Evolutionary conservation across 1,140 invertebrate species (phyloP).

Genomic region (Zaprionus tsacasi): DNA sequence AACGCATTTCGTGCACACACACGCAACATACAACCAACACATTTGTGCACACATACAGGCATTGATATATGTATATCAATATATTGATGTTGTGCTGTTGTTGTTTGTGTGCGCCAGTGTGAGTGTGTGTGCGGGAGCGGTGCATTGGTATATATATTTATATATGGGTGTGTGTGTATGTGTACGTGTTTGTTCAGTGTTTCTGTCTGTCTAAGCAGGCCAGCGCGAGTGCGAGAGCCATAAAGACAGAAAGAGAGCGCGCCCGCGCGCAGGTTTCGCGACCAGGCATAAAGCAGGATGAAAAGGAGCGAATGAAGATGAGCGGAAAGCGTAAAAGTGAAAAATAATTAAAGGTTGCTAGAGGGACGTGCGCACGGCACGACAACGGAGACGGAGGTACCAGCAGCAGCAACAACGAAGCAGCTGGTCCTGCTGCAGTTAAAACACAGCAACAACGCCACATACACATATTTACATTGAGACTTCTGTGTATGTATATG

Average conservation of each 20-base stretch:
- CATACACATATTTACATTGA: constrained; percentile 30
- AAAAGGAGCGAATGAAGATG: constrained; percentile 71
- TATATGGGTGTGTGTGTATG: constrained; percentile 15
- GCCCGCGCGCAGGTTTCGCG: constrained; percentile 58
- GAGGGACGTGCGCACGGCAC: constrained; percentile 42
- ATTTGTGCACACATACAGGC: constrained; percentile 56
- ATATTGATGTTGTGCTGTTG: constrained; percentile 74
- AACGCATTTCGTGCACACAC: constrained; percentile 71
- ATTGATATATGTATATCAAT: constrained; percentile 71
- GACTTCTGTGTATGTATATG: constrained; percentile 14
- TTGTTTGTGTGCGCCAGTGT: constrained; percentile 44
- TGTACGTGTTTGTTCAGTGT: constrained; percentile 38
- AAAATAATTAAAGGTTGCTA: constrained; percentile 75
- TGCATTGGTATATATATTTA: constrained; percentile 47
- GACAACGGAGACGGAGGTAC: constrained; percentile 23
- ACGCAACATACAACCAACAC: constrained; percentile 43
- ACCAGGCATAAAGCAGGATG: constrained; percentile 59
- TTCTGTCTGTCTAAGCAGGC: constrained; percentile 49
- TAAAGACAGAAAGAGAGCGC: constrained; percentile 44
- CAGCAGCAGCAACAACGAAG: constrained; percentile 40
- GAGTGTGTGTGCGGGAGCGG: constrained; percentile 43
- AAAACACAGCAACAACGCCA: constrained; percentile 36
- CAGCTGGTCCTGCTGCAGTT: constrained; percentile 50
- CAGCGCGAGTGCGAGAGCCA: constrained; percentile 42
- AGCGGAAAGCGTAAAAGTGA: constrained; percentile 67